Evolutionary conservation across 2,797 vertebrate species (phyloP).

Genomic region (Mus spretus): DNA sequence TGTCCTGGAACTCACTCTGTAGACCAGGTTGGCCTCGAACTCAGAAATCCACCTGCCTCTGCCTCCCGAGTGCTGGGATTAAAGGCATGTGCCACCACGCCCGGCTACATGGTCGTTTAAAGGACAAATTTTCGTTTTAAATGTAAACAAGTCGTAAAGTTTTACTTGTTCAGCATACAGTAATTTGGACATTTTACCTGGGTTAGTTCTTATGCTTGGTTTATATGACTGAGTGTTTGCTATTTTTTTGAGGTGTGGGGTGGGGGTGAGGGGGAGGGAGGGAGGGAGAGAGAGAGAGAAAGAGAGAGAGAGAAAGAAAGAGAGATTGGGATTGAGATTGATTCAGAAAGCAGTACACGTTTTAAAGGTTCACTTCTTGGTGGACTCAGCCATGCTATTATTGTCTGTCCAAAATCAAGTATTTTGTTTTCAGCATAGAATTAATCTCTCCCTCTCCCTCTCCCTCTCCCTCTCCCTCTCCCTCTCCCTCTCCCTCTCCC

Average conservation of each 20-base stretch:
- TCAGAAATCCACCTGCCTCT: too few relatives aligned
- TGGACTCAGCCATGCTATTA: too few relatives aligned
- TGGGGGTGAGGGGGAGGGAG: too few relatives aligned
- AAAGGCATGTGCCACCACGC: too few relatives aligned
- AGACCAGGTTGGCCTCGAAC: too few relatives aligned
- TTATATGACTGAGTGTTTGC: background rate
- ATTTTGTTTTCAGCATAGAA: background rate
- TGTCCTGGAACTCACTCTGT: too few relatives aligned
- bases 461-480: background rate
- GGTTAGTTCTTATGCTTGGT: background rate
- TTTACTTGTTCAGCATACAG: background rate
- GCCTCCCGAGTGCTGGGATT: too few relatives aligned
- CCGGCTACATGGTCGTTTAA: background rate
- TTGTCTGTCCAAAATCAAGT: background rate
- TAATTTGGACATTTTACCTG: background rate
- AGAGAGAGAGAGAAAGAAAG: background rate
- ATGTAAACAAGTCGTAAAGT: background rate
- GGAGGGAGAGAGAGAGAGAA: background rate
- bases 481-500: background rate
- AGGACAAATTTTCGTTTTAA: conserved; percentile 5
- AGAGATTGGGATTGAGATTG: too few relatives aligned
- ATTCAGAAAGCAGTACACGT: background rate
- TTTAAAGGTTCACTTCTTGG: background rate
- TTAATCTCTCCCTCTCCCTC: background rate
- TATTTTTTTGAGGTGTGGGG: background rate